Base-by-base conservation (phyloP, 2,797 vertebrate species). In the Antrozous pallidus region DNA sequence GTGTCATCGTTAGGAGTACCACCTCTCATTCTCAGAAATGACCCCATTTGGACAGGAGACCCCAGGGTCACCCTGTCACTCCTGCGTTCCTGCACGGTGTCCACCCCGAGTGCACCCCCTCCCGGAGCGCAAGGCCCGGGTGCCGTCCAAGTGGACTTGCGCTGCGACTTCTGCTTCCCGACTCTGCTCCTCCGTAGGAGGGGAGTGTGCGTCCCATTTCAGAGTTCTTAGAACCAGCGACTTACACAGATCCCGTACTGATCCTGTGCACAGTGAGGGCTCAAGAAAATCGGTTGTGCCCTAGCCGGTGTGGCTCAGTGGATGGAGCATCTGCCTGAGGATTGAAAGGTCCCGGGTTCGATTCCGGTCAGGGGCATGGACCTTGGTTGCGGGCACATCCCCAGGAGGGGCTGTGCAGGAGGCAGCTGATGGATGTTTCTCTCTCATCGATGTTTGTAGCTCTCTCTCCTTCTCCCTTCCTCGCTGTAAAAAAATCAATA, bases 191-290 rank as follows among this genome's bases (percentile, higher is more conserved):
- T 77, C 83, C 22, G 10, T 49, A 3, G 38, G 28, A 22, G 0
- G 47, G 71, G 69, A 63, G 47, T 3, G 3, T 5, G 8, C 2
- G 3, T 28, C 36, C 42, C 20, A 1, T 51, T 65, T 84, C 24
- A 0, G 7, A 26, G 51, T 26, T 74, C 61, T 67, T 69, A 42
- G 42, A 63, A 24, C 26, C 42, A 51, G 51, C 36, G 61, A 31
- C 26, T 16, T 54, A 42, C 13, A 31, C 20, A 49, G 33, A 42
- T 49, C 47, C 47, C 70, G 54, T 2, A 22, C 24, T 17, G 42
- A 47, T 18, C 40, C n/a, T 0, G 28, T 28, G 16, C 20, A 0
- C 4, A 0, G 8, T 4, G 63, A 70, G 26, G 1, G 33, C 38
- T 45, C 69, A 24, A n/a, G 42, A 47, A 38, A 51, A 28, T 4